These are phyloP conservation scores for Eriosoma lanigerum DNA, from an alignment of 1,140 invertebrate genomes.

Conservation along the genomic window DNA sequence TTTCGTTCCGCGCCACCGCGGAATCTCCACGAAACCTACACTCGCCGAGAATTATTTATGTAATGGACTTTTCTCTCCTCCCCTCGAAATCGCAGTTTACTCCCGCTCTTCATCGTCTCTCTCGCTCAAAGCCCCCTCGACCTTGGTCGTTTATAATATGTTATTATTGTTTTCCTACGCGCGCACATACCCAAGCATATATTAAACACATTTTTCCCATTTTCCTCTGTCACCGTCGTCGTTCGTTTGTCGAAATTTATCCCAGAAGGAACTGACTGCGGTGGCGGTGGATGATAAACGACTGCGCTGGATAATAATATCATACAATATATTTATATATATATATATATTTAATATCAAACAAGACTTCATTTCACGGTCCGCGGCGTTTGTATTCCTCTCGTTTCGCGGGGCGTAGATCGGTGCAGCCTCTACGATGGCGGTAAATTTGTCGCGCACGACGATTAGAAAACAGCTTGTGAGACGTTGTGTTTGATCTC, in stretches of 20 bases:
- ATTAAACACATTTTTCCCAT: constrained; percentile 31
- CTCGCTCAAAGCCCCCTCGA: constrained; percentile 13
- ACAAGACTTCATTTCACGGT: constrained; percentile 51
- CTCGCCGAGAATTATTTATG: constrained; percentile 9
- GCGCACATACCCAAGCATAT: background rate
- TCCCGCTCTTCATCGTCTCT: background rate
- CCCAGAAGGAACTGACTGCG: too few relatives aligned
- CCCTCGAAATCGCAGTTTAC: background rate
- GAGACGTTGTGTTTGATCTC: constrained; percentile 10
- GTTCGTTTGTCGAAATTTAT: background rate
- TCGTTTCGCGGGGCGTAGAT: background rate
- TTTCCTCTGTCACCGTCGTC: background rate
- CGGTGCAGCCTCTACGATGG: background rate
- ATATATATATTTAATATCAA: too few relatives aligned
- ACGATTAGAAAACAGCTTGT: constrained; percentile 34
- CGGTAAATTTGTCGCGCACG: constrained; percentile 43
- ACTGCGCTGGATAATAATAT: constrained; percentile 19
- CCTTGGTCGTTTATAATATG: constrained; percentile 2
- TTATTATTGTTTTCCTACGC: constrained; percentile 38
- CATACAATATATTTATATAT: too few relatives aligned
- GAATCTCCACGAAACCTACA: constrained; percentile 29
- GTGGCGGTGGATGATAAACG: constrained; percentile 34
- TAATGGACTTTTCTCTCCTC: background rate
- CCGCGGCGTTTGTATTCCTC: constrained; percentile 3
- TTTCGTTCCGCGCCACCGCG: constrained; percentile 5